phyloP scores from a whole-genome alignment of 2,113 vertebrate genomes.

The Oncorhynchus kisutch region DNA sequence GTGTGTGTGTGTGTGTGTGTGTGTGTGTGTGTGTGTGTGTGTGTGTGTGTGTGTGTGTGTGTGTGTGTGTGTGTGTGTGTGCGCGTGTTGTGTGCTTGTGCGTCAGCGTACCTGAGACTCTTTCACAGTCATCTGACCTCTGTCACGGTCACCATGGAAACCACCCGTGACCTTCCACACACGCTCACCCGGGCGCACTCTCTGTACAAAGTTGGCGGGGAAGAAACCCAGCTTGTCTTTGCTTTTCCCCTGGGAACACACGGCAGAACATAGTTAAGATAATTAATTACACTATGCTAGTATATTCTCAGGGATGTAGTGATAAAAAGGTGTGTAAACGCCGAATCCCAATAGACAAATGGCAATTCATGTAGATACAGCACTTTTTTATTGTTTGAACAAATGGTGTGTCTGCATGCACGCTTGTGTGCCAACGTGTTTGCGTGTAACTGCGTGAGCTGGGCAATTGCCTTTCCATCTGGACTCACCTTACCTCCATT shows the following conservation, averaged over 20 bases:
- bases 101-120: conserved; percentile 82
- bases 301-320: too few species aligned
- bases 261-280: neutral
- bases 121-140: conserved; percentile 86
- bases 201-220: conserved; percentile 91
- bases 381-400: neutral
- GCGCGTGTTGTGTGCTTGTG: too few species aligned
- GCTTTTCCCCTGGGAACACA: conserved; percentile 80
- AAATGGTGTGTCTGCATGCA: neutral
- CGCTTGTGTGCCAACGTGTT: neutral
- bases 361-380: conserved; percentile 5
- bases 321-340: neutral
- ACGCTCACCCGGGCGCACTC: conserved; percentile 85
- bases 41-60: neutral
- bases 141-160: conserved; percentile 83
- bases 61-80: conserved; percentile 5
- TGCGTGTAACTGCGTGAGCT: neutral
- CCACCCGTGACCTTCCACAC: conserved; percentile 85
- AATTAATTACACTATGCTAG: too few species aligned
- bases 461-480: neutral
- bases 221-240: conserved; percentile 86
- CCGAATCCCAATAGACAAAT: conserved; percentile 16
- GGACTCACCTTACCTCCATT: neutral
- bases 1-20: neutral
- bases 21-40: neutral